Evolutionary conservation across 1,140 invertebrate genomes (phyloP).

Genomic region (Drosophila ironensis): DNA sequence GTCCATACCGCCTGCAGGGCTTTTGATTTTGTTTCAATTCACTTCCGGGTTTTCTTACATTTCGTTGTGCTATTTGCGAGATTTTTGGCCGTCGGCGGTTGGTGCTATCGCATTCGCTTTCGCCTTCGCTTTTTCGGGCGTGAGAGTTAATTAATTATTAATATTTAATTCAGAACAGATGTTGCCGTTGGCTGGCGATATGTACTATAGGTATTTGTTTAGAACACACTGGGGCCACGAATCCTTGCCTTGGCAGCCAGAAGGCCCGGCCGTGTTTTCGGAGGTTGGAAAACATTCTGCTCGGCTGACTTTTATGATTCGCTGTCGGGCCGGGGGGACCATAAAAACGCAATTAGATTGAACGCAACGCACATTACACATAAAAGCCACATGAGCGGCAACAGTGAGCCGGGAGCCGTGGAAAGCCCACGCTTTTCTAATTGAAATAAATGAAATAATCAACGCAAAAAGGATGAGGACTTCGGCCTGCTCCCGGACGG

Average conservation of each 20-base stretch:
- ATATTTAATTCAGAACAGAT: slow-evolving; percentile 60
- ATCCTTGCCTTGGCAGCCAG: neutral
- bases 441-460: slow-evolving; percentile 61
- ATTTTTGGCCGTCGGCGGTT: neutral
- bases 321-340: slow-evolving; percentile 15
- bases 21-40: no score
- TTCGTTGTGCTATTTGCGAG: neutral
- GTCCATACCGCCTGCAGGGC: no score
- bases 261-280: slow-evolving; percentile 2
- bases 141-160: slow-evolving; percentile 59
- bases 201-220: no score
- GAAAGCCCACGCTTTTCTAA: slow-evolving; percentile 16
- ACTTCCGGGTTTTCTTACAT: no score
- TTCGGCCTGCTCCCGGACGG: no score
- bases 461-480: neutral
- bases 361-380: slow-evolving; percentile 32
- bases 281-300: slow-evolving; percentile 1
- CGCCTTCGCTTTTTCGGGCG: neutral
- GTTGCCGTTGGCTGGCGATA: slow-evolving; percentile 7
- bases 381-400: slow-evolving; percentile 57
- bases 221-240: neutral
- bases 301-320: slow-evolving; percentile 34
- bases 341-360: slow-evolving; percentile 72
- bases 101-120: neutral
- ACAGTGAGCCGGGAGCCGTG: neutral